Conservation (phyloP, 2,888 invertebrate species). For the Drosophila affinis region DNA sequence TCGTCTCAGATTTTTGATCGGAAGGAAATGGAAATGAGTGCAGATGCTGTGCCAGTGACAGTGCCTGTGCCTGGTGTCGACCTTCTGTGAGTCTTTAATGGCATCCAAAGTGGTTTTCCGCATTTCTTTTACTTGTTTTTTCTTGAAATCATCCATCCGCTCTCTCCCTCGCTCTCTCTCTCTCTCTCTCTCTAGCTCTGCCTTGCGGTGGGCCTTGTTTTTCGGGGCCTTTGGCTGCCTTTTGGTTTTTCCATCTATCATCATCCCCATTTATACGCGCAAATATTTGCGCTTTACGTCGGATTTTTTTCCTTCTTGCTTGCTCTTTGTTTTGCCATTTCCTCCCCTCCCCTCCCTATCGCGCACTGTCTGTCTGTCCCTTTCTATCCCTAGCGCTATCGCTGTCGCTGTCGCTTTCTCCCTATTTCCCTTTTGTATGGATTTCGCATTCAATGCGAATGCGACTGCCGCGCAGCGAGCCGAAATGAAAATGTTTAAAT, state of each 20-base stretch:
- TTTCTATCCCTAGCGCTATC: conserved; percentile 10
- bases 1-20: too few species aligned
- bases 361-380: too few species aligned
- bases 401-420: neutral
- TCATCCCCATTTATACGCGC: conserved; percentile 76
- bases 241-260: conserved; percentile 47
- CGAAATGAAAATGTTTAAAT: conserved; percentile 80
- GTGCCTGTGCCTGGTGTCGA: neutral
- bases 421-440: conserved; percentile 42
- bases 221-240: conserved; percentile 17
- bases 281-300: conserved; percentile 77
- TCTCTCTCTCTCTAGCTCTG: neutral
- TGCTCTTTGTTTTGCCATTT: conserved; percentile 62
- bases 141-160: neutral
- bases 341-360: conserved; percentile 27
- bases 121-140: conserved; percentile 1
- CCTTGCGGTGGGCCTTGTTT: neutral
- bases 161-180: neutral
- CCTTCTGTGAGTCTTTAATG: neutral
- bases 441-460: conserved; percentile 67
- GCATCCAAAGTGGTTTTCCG: neutral
- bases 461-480: conserved; percentile 65
- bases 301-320: conserved; percentile 52
- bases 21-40: too few species aligned
- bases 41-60: neutral